These are phyloP conservation scores for Heliopora coerulea DNA, from an alignment of 92 coral and sea anemone species.

Conservation along the genomic window DNA sequence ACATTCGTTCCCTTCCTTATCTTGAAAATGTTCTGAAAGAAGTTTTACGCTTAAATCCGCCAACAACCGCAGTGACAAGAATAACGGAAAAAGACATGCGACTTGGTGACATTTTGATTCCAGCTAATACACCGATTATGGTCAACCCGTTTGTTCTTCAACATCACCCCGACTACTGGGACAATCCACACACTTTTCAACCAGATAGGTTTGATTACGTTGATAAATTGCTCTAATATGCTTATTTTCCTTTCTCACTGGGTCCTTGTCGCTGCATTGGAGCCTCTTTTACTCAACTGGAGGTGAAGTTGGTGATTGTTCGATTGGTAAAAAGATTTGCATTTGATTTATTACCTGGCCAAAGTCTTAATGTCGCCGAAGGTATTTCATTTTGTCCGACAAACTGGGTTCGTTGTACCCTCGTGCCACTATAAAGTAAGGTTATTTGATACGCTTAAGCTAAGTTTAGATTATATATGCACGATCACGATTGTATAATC, in stretches of 20 bases:
- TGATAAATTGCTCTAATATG: slow-evolving; percentile 40
- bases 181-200: slow-evolving; percentile 76
- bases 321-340: slow-evolving; percentile 12
- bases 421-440: neutral
- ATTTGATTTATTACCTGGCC: slow-evolving; percentile 24
- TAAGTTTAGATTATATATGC: no score
- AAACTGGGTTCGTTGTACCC: slow-evolving; percentile 21
- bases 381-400: slow-evolving; percentile 11
- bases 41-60: slow-evolving; percentile 37
- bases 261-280: slow-evolving; percentile 40
- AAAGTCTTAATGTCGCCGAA: slow-evolving; percentile 28
- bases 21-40: slow-evolving; percentile 38
- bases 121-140: slow-evolving; percentile 82
- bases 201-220: slow-evolving; percentile 81
- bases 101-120: slow-evolving; percentile 68
- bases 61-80: slow-evolving; percentile 36
- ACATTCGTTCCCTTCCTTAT: slow-evolving; percentile 13
- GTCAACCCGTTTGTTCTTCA: slow-evolving; percentile 71
- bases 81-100: slow-evolving; percentile 61
- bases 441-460: neutral
- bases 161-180: slow-evolving; percentile 85
- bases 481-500: no score
- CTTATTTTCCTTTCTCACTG: slow-evolving; percentile 33
- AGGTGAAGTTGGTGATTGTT: slow-evolving; percentile 37
- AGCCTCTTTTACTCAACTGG: slow-evolving; percentile 7